These are phyloP conservation scores for Rhinopomastus cyanomelas DNA, from an alignment of 2,113 vertebrate species.

Conservation along the genomic window DNA sequence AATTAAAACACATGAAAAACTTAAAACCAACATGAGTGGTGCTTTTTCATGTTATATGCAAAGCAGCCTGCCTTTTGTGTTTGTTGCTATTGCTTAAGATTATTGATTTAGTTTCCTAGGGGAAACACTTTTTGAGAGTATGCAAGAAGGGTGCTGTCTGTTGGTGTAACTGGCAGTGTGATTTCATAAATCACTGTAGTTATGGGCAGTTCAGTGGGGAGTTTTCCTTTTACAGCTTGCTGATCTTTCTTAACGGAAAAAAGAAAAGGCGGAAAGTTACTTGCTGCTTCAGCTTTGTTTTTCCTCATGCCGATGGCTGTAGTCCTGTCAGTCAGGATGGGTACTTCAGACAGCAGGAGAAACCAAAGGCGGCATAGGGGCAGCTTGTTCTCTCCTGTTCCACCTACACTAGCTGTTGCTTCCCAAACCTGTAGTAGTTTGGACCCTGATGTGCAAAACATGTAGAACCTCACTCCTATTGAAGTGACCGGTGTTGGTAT, in stretches of 20 bases:
- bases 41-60: constrained; percentile 21
- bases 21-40: background rate
- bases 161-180: background rate
- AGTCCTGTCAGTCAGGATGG: background rate
- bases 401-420: accelerated
- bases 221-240: background rate
- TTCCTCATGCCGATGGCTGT: accelerated
- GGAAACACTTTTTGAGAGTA: constrained; percentile 10
- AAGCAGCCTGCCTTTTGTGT: constrained; percentile 1
- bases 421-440: background rate
- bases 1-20: constrained; percentile 59
- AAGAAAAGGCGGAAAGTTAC: background rate
- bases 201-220: background rate
- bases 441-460: background rate
- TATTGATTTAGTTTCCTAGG: constrained; percentile 51
- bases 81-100: constrained; percentile 19
- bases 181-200: background rate
- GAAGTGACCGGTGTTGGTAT: accelerated
- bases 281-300: background rate
- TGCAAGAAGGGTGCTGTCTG: background rate
- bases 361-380: accelerated
- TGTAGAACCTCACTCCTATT: background rate
- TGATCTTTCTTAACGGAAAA: background rate
- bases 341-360: background rate
- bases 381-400: background rate